phyloP scores from a whole-genome alignment of 2,888 invertebrate species.

The Orgyia antiqua region DNA sequence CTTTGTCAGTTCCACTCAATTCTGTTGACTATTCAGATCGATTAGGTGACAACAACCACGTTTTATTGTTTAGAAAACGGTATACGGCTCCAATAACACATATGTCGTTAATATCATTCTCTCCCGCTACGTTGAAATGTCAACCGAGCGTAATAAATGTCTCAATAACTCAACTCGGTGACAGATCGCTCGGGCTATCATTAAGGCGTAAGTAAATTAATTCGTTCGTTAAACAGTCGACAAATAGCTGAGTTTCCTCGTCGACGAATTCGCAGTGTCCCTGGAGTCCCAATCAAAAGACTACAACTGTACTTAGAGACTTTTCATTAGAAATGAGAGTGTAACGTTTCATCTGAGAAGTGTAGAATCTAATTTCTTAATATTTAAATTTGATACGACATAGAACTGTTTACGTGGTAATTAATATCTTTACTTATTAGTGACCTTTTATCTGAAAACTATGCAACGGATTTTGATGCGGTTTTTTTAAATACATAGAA shows the following conservation, averaged over 20 bases:
- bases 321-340: conserved; percentile 36
- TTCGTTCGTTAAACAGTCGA: conserved; percentile 34
- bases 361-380: conserved; percentile 50
- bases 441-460: too few species aligned
- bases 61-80: conserved; percentile 38
- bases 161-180: conserved; percentile 41
- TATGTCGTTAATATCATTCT: conserved; percentile 36
- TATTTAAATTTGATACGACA: conserved; percentile 40
- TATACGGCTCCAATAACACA: conserved; percentile 28
- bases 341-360: conserved; percentile 26
- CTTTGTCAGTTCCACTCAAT: conserved; percentile 30
- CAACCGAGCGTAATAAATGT: conserved; percentile 43
- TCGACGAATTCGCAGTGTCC: conserved; percentile 16
- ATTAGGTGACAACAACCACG: conserved; percentile 29
- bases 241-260: conserved; percentile 28
- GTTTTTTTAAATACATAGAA: too few species aligned
- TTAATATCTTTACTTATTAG: too few species aligned
- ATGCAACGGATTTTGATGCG: too few species aligned
- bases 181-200: conserved; percentile 41
- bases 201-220: conserved; percentile 43
- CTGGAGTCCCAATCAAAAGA: conserved; percentile 48
- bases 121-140: conserved; percentile 35
- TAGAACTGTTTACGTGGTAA: conserved; percentile 29
- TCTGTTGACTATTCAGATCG: conserved; percentile 30
- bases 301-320: conserved; percentile 43